A percentile compares a stretch with the other conserved stretches of the same genome.
These are phyloP conservation scores for Uromys caudimaculatus DNA, from an alignment of 2,797 vertebrate genomes.

Conservation along the genomic window DNA sequence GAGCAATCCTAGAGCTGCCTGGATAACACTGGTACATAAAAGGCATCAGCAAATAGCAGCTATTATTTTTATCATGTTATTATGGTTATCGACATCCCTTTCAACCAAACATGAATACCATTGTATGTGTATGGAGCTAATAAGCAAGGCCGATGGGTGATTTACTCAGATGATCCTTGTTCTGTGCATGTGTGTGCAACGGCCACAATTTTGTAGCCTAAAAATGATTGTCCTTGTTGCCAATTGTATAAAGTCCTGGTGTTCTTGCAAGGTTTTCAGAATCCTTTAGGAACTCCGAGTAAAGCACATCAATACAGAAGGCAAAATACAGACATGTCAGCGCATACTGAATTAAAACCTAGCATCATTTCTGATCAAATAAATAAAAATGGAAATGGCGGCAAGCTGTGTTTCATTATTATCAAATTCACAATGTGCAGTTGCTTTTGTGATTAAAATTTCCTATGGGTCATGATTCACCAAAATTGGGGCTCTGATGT, in stretches of 20 bases:
- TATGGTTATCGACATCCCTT: slow-evolving; percentile 32
- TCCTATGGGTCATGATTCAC: not conserved
- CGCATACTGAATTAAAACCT: slow-evolving; percentile 34
- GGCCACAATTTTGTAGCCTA: slow-evolving; percentile 1
- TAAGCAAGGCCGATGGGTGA: not conserved
- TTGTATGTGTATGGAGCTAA: not conserved
- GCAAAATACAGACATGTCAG: slow-evolving; percentile 37
- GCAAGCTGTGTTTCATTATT: not conserved
- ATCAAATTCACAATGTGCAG: not conserved
- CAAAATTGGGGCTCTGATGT: not conserved
- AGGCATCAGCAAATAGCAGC: slow-evolving; percentile 47
- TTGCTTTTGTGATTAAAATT: not conserved
- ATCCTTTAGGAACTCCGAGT: not conserved
- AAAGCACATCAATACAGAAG: slow-evolving; percentile 23
- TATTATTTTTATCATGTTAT: slow-evolving; percentile 26
- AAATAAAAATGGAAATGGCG: slow-evolving; percentile 46
- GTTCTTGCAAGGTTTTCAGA: slow-evolving; percentile 13
- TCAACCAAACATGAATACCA: slow-evolving; percentile 17
- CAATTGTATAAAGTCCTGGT: slow-evolving; percentile 48
- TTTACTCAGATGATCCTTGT: slow-evolving; percentile 44
- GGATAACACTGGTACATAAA: not conserved
- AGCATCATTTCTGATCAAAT: not conserved
- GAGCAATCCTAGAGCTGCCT: slow-evolving; percentile 46
- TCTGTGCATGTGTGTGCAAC: not conserved
- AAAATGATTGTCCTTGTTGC: not conserved